Base-by-base conservation (phyloP, 2,797 vertebrate species). In the Leucoraja ocellata region DNA sequence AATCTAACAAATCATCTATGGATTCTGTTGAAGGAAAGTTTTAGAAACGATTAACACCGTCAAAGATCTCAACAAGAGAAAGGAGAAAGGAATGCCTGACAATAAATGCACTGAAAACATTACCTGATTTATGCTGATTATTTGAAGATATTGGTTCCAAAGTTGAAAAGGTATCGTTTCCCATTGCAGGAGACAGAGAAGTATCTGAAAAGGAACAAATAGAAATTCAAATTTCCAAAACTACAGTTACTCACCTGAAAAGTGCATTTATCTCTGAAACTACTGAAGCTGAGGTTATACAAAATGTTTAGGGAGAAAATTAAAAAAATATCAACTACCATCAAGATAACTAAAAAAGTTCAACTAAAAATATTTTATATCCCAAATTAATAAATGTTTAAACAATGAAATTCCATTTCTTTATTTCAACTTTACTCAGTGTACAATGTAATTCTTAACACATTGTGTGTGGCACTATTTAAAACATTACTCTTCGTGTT, bases 1-100 rank as follows among this genome's bases (percentile, higher is more conserved):
- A 88, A 93, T 96, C 95, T 94, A 97, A 46, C 83, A 97, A 95
- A 39, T 96, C 96, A 95, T 96, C 96, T 94, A 95, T 54, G 63
- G 94, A 93, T 94, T 95, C 96, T 96, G 94, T 65, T 32, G 80
- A 16, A 90, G 32, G 78, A 63, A 76, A 93, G 84, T 93, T 92
- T 74, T 74, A 92, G 76, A 92, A 76, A 71, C 58, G 11, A 39
- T 92, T 76, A 92, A 71, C 71, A 71, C 71, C 8, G 71, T 71
- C 36, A 71, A 71, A 71, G n/a, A 21, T 36, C 18, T 68, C 65
- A 54, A 39, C 4, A 4, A 54, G 14, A 92, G 0, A 54, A 76
- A 68, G 7, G 71, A 71, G 18, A 71, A 92, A 76, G 74, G 18
- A 92, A 76, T n/a, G 32, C 32, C 4, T 91, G 39, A 25, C 13